A percentile compares a stretch with the other conserved stretches of the same genome.
Conservation (phyloP, 2,888 invertebrate species). For the Hesperia comma region DNA sequence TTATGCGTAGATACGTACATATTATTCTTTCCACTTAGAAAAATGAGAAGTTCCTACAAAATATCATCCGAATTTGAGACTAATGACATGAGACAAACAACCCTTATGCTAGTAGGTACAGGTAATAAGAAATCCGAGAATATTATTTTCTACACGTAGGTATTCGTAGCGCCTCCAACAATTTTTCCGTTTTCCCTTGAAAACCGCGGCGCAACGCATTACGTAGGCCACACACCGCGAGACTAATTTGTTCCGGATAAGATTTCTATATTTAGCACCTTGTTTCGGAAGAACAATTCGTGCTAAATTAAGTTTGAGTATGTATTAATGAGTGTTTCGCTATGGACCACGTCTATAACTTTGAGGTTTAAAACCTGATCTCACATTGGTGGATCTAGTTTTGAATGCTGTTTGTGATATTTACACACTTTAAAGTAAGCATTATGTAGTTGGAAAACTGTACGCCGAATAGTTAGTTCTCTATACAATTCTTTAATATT, state of each 20-base stretch:
- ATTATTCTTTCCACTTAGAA: too few species aligned
- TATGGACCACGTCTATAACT: too few species aligned
- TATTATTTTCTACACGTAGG: not conserved
- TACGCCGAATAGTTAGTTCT: too few species aligned
- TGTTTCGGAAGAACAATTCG: constrained; percentile 4
- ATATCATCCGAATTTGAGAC: not conserved
- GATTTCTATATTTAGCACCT: constrained; percentile 15
- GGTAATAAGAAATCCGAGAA: not conserved
- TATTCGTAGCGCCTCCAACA: not conserved
- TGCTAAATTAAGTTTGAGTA: constrained; percentile 1
- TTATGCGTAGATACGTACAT: too few species aligned
- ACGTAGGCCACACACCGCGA: constrained; percentile 13
- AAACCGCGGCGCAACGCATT: not conserved
- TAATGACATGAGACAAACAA: not conserved
- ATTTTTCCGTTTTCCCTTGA: not conserved
- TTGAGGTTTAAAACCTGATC: too few species aligned
- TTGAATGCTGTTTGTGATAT: too few species aligned
- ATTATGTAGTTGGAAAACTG: too few species aligned
- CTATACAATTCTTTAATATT: too few species aligned
- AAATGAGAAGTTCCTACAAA: not conserved
- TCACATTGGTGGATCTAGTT: too few species aligned
- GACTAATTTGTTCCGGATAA: constrained; percentile 24
- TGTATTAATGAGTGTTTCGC: not conserved
- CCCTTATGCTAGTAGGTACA: too few species aligned
- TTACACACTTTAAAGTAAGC: too few species aligned